These are phyloP conservation scores for Zophobas atratus DNA, from an alignment of 1,140 invertebrate genomes.

Conservation along the genomic window DNA sequence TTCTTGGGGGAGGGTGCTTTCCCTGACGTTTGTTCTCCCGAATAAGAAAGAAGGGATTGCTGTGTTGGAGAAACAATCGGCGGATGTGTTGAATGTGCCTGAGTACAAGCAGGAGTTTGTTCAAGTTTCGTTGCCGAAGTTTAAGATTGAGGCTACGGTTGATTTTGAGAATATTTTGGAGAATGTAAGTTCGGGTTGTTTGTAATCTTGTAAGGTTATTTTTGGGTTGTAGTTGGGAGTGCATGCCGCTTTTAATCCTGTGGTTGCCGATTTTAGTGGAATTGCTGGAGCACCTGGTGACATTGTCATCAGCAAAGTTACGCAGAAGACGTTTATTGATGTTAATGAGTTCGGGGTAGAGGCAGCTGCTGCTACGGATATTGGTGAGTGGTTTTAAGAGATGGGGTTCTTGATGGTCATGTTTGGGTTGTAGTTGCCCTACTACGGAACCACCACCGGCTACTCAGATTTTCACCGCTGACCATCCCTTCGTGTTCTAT, in stretches of 20 bases:
- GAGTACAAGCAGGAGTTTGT: constrained; percentile 54
- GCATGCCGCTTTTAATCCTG: constrained; percentile 68
- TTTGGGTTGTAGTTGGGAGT: constrained; percentile 69
- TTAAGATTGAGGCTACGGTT: constrained; percentile 67
- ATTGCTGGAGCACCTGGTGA: constrained; percentile 63
- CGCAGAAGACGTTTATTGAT: constrained; percentile 82
- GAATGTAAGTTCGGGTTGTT: constrained; percentile 60
- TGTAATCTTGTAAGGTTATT: constrained; percentile 7
- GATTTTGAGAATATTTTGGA: constrained; percentile 64
- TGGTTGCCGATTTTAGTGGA: constrained; percentile 70
- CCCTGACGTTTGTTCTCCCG: constrained; percentile 78
- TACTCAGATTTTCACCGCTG: constrained; percentile 55
- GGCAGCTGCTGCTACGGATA: constrained; percentile 79
- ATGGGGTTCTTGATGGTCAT: not conserved
- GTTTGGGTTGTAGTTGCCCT: not conserved
- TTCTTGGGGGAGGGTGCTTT: constrained; percentile 73
- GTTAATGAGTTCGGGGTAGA: constrained; percentile 84
- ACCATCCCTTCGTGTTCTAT: constrained; percentile 4
- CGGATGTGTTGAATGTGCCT: constrained; percentile 54
- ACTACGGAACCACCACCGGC: not conserved
- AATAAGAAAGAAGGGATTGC: constrained; percentile 72
- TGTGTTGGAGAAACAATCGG: constrained; percentile 58
- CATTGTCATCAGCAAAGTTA: constrained; percentile 73
- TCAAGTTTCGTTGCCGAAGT: constrained; percentile 67
- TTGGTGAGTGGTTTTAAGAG: constrained; percentile 53